A percentile compares a stretch with the other conserved stretches of the same genome.
Evolutionary conservation across 2,888 invertebrate genomes (phyloP).

Genomic region (Leptinotarsa juncta): DNA sequence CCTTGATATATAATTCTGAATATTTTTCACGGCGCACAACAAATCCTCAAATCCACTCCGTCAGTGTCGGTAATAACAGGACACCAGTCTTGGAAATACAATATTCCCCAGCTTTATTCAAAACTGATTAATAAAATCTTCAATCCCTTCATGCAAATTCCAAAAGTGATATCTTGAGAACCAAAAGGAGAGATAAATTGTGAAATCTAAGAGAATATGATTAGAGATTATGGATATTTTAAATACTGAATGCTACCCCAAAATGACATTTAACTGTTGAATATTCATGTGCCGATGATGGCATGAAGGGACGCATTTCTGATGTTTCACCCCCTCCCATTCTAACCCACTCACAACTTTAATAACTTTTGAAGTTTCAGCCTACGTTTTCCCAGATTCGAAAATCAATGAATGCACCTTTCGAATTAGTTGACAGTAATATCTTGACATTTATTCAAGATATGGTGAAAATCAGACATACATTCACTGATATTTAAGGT

Average conservation of each 20-base stretch:
- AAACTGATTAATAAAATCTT: slow-evolving; percentile 31
- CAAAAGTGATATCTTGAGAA: slow-evolving; percentile 45
- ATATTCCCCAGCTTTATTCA: slow-evolving; percentile 19
- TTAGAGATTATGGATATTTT: slow-evolving; percentile 63
- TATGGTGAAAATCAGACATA: background rate
- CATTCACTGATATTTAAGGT: no score
- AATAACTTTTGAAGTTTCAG: slow-evolving; percentile 46
- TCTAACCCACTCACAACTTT: slow-evolving; percentile 44
- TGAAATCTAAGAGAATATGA: slow-evolving; percentile 59
- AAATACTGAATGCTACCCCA: slow-evolving; percentile 58
- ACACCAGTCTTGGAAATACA: background rate
- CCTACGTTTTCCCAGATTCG: slow-evolving; percentile 24
- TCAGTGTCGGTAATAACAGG: background rate
- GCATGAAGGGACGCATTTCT: slow-evolving; percentile 56
- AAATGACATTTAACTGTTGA: slow-evolving; percentile 60
- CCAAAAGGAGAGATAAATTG: slow-evolving; percentile 47
- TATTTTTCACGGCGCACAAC: background rate
- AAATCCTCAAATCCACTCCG: background rate
- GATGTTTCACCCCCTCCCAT: slow-evolving; percentile 45
- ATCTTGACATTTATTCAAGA: slow-evolving; percentile 1
- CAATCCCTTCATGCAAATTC: slow-evolving; percentile 47
- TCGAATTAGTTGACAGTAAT: slow-evolving; percentile 1
- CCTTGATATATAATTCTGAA: background rate
- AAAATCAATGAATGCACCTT: slow-evolving; percentile 17
- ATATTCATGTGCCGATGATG: slow-evolving; percentile 61